These are phyloP conservation scores for Rattus rattus DNA, from an alignment of 2,113 vertebrate genomes.

Conservation along the genomic window DNA sequence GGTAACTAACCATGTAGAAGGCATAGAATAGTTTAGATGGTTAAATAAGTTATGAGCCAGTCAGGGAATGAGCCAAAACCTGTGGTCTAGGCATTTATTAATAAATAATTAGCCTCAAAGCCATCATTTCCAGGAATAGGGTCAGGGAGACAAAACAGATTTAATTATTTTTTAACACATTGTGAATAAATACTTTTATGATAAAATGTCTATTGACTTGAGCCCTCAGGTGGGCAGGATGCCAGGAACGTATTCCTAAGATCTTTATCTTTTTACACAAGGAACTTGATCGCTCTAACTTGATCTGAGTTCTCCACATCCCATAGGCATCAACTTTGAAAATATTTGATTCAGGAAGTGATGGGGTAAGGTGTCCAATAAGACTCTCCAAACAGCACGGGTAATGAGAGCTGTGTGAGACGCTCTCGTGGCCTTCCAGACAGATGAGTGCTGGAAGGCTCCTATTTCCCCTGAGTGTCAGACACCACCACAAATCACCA, in stretches of 20 bases:
- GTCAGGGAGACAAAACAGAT: no score
- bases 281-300: not conserved
- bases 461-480: not conserved
- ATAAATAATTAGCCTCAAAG: no score
- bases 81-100: no score
- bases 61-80: no score
- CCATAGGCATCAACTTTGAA: not conserved
- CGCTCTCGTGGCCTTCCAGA: not conserved
- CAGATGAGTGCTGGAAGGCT: not conserved
- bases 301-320: conserved; percentile 8
- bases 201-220: conserved; percentile 28
- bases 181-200: not conserved
- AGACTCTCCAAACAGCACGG: conserved; percentile 35
- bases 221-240: not conserved
- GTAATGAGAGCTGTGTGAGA: conserved; percentile 11
- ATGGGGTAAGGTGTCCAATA: not conserved
- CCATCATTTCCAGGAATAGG: no score
- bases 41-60: no score
- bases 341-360: conserved; percentile 48
- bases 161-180: not conserved
- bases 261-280: not conserved
- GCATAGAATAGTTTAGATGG: no score
- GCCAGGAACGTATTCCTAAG: not conserved
- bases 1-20: no score
- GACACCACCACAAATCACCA: not conserved